Conservation (phyloP, 2,888 invertebrate species). For the Drosophila kambysellisi region DNA sequence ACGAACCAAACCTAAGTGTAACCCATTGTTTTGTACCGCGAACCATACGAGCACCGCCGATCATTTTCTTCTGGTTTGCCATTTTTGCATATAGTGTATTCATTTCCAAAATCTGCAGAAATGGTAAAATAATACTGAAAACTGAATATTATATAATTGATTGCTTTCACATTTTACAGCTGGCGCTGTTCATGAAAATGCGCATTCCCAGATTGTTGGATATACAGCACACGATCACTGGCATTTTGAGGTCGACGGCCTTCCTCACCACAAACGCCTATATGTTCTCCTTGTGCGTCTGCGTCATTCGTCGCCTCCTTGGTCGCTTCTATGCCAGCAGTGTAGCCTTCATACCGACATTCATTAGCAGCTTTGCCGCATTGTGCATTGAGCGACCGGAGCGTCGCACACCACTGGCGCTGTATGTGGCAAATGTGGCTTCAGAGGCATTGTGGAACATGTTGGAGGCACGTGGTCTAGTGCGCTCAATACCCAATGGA, state of each 20-base stretch:
- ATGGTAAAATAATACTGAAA: neutral
- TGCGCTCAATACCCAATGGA: constrained; percentile 87
- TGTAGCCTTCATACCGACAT: constrained; percentile 89
- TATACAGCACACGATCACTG: constrained; percentile 87
- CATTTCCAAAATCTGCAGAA: neutral
- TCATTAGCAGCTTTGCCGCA: constrained; percentile 89
- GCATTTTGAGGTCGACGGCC: constrained; percentile 90
- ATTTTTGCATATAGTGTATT: neutral
- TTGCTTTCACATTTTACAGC: constrained; percentile 83
- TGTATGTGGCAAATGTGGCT: constrained; percentile 93
- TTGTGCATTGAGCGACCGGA: constrained; percentile 91
- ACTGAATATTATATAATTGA: neutral
- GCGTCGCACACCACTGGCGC: constrained; percentile 89
- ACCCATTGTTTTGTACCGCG: neutral
- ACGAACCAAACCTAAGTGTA: neutral
- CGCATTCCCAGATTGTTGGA: constrained; percentile 87
- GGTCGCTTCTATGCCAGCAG: constrained; percentile 90
- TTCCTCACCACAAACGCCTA: constrained; percentile 91
- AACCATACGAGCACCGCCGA: neutral
- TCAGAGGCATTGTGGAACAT: constrained; percentile 91
- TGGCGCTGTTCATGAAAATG: constrained; percentile 88
- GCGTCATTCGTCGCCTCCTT: constrained; percentile 87
- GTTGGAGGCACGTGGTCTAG: constrained; percentile 87
- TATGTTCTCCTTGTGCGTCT: constrained; percentile 89
- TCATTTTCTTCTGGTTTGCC: neutral